These are phyloP conservation scores for Pelochelys cantorii DNA, from an alignment of 2,797 vertebrate genomes.

Conservation along the genomic window DNA sequence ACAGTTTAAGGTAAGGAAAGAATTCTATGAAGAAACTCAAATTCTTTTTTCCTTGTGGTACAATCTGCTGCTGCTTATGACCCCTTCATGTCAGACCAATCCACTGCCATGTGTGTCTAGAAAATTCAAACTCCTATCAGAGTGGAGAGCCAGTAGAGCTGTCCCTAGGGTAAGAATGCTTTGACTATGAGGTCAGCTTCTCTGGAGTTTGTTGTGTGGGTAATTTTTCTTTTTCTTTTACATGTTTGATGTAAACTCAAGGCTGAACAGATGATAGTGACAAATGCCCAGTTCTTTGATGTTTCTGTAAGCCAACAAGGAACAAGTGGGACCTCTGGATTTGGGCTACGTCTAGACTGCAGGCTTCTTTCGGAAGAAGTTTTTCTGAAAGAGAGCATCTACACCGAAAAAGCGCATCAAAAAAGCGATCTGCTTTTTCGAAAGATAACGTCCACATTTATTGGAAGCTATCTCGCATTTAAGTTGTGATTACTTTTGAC, in stretches of 20 bases:
- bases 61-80: not conserved
- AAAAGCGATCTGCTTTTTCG: too few relatives aligned
- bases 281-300: not conserved
- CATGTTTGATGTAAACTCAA: not conserved
- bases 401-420: too few relatives aligned
- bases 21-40: not conserved
- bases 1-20: not conserved
- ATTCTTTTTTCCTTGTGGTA: not conserved
- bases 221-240: not conserved
- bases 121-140: not conserved
- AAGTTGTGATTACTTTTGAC: too few relatives aligned
- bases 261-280: not conserved
- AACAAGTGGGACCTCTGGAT: not conserved
- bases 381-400: too few relatives aligned
- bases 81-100: not conserved
- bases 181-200: not conserved
- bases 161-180: not conserved
- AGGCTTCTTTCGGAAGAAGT: too few relatives aligned
- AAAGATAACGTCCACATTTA: too few relatives aligned
- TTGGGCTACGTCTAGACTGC: not conserved
- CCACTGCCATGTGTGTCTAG: not conserved
- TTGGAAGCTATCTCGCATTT: too few relatives aligned
- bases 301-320: not conserved
- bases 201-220: not conserved
- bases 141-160: not conserved